phyloP scores from a whole-genome alignment of 2,113 vertebrate species.

The Podarcis cretensis region DNA sequence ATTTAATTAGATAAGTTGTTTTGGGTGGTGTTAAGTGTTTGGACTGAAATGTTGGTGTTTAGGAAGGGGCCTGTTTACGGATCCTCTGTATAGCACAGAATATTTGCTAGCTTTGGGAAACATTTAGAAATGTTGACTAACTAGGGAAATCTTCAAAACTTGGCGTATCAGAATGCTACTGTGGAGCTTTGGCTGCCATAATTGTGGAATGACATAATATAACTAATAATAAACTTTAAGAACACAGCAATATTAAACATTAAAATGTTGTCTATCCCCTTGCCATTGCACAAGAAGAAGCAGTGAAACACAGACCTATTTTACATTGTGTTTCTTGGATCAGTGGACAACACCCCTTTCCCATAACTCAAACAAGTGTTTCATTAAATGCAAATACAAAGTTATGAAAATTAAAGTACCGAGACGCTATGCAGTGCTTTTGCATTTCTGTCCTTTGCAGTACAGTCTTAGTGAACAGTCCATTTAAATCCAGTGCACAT shows the following conservation, averaged over 20 bases:
- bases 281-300: neutral
- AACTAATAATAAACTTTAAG: neutral
- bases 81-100: neutral
- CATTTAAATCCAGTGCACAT: neutral
- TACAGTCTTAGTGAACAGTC: neutral
- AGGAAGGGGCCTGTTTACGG: neutral
- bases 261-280: neutral
- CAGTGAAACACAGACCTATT: neutral
- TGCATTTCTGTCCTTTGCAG: neutral
- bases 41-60: neutral
- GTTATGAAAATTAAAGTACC: neutral
- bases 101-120: neutral
- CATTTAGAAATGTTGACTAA: neutral
- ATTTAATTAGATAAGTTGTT: neutral
- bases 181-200: neutral
- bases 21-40: conserved; percentile 6
- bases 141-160: neutral
- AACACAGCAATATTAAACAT: neutral
- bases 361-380: neutral
- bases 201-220: neutral
- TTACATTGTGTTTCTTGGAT: neutral
- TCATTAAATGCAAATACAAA: neutral
- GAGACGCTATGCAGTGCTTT: neutral
- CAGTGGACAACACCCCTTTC: neutral
- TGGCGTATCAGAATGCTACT: neutral